Evolutionary conservation across 2,797 vertebrate genomes (phyloP).

Genomic region (Muraenolepis orangiensis): DNA sequence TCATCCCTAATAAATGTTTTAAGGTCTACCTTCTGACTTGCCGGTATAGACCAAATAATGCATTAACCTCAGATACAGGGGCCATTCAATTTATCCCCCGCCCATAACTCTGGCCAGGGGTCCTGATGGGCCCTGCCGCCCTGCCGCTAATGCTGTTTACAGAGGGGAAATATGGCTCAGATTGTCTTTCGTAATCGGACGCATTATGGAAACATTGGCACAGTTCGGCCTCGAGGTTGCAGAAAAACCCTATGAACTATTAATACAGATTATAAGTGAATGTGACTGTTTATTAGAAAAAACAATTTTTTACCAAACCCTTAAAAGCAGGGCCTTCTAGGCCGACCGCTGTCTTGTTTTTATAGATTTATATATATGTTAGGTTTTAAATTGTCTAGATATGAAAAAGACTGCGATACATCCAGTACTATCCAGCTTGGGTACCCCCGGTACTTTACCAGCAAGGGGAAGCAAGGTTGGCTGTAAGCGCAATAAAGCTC

Average conservation of each 20-base stretch:
- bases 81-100: conserved; percentile 53
- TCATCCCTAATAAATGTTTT: conserved; percentile 45
- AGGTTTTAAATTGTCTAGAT: too few species aligned
- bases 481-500: background rate
- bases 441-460: background rate
- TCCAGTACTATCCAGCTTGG: background rate
- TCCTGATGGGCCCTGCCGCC: too few species aligned
- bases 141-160: background rate
- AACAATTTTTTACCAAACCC: background rate
- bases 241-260: background rate
- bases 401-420: too few species aligned
- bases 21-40: conserved; percentile 47
- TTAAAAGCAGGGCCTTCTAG: background rate
- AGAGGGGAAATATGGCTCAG: background rate
- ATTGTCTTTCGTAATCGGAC: background rate
- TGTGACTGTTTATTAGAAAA: too few species aligned
- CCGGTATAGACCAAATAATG: conserved; percentile 53
- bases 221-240: too few species aligned
- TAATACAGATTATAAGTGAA: background rate
- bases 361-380: too few species aligned
- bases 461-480: background rate
- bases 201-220: background rate
- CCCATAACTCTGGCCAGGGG: too few species aligned
- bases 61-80: conserved; percentile 56
- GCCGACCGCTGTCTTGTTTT: too few species aligned